Percentiles rank a stretch among this genome's conserved stretches.
Conservation (phyloP, 1,140 invertebrate species). For the Gonioctena quinquepunctata region DNA sequence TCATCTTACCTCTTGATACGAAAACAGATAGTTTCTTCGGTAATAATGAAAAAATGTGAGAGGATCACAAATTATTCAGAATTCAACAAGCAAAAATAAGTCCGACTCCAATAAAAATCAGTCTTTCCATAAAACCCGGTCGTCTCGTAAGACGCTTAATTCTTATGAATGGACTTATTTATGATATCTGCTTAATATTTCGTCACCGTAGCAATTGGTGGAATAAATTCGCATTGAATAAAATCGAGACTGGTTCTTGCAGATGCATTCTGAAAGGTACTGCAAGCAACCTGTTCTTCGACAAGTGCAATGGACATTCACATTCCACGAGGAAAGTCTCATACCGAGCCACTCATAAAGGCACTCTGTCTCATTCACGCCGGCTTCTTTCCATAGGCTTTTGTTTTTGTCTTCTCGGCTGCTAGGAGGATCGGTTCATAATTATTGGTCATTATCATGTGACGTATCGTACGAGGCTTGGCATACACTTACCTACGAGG, state of each 20-base stretch:
- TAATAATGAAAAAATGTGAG: too few relatives aligned
- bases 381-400: neutral
- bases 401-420: neutral
- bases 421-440: neutral
- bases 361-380: slow-evolving; percentile 1
- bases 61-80: too few relatives aligned
- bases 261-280: neutral
- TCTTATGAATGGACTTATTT: slow-evolving; percentile 13
- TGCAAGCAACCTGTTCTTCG: slow-evolving; percentile 14
- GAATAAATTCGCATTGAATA: slow-evolving; percentile 18
- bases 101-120: neutral
- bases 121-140: neutral
- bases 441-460: too few relatives aligned
- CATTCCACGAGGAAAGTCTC: slow-evolving; percentile 12
- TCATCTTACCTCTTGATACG: too few relatives aligned
- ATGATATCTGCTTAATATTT: slow-evolving; percentile 13
- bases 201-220: slow-evolving; percentile 9
- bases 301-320: slow-evolving; percentile 8
- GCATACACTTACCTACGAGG: too few relatives aligned
- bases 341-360: neutral
- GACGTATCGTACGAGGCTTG: too few relatives aligned
- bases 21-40: too few relatives aligned
- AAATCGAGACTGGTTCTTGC: slow-evolving; percentile 11
- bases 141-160: neutral
- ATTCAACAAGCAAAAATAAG: neutral